A percentile compares a stretch with the other conserved stretches of the same genome.
Evolutionary conservation across 1,140 invertebrate genomes (phyloP).

Genomic region (Euglossa dilemma): DNA sequence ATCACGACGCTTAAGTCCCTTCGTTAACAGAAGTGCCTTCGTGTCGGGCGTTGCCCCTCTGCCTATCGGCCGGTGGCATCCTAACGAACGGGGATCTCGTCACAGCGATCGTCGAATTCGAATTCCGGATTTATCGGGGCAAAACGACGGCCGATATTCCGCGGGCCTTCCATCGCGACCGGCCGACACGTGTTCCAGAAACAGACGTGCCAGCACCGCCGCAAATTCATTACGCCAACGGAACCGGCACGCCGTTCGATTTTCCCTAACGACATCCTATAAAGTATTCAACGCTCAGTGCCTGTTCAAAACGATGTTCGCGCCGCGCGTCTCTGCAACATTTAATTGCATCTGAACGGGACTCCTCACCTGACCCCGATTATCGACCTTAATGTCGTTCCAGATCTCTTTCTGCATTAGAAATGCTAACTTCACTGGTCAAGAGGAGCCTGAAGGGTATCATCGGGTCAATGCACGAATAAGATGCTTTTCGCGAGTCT

Average conservation of each 20-base stretch:
- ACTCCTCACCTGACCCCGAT: not conserved
- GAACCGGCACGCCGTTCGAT: conserved; percentile 63
- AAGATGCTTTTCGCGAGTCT: no score
- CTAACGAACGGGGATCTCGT: conserved; percentile 19
- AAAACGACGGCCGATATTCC: conserved; percentile 60
- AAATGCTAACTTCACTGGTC: not conserved
- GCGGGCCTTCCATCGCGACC: conserved; percentile 18
- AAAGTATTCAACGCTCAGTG: conserved; percentile 54
- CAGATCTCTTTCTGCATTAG: not conserved
- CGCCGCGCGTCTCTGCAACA: conserved; percentile 9
- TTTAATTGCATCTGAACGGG: conserved; percentile 30
- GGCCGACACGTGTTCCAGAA: conserved; percentile 53
- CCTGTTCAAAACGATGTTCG: conserved; percentile 9
- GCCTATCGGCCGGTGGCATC: no score
- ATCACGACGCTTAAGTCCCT: conserved; percentile 32
- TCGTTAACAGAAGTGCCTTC: conserved; percentile 32
- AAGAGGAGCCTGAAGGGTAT: no score
- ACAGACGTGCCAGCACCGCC: conserved; percentile 52
- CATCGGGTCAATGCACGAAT: no score
- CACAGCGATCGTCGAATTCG: conserved; percentile 23
- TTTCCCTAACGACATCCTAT: conserved; percentile 64
- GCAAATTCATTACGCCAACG: conserved; percentile 66
- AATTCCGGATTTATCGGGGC: conserved; percentile 39
- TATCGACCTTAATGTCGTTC: not conserved
- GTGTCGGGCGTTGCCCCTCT: not conserved